A percentile compares a stretch with the other conserved stretches of the same genome.
Evolutionary conservation across 2,888 invertebrate genomes (phyloP).

Genomic region (Coenonympha arcania): DNA sequence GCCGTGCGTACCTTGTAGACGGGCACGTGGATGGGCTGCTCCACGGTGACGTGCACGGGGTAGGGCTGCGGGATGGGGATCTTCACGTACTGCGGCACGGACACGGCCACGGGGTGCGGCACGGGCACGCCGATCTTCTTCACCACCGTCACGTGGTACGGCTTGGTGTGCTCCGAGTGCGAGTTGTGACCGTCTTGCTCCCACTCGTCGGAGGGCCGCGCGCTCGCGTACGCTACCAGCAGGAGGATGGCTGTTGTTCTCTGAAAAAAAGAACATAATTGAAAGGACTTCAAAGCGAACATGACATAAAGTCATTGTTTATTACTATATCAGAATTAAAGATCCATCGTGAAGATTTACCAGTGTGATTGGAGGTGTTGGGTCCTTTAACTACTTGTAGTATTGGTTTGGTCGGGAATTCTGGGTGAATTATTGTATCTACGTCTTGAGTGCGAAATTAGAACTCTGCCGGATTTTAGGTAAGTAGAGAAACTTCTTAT

Average conservation of each 20-base stretch:
- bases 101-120: conserved; percentile 81
- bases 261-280: conserved; percentile 35
- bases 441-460: too few relatives aligned
- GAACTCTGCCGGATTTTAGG: too few relatives aligned
- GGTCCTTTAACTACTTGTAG: too few relatives aligned
- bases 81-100: conserved; percentile 80
- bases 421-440: too few relatives aligned
- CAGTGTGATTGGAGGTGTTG: too few relatives aligned
- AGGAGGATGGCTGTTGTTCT: conserved; percentile 60
- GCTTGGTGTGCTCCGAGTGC: conserved; percentile 79
- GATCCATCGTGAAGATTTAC: too few relatives aligned
- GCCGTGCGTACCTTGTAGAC: conserved; percentile 19
- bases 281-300: too few relatives aligned
- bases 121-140: conserved; percentile 83
- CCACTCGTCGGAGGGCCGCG: conserved; percentile 62
- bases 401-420: too few relatives aligned
- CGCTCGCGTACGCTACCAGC: conserved; percentile 46
- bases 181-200: conserved; percentile 75
- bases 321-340: too few relatives aligned
- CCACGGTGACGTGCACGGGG: neutral
- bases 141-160: conserved; percentile 79
- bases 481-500: neutral
- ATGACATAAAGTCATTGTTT: too few relatives aligned
- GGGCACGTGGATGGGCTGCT: neutral
- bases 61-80: conserved; percentile 46